Evolutionary conservation across 2,797 vertebrate genomes (phyloP).

Genomic region (Bucorvus abyssinicus): DNA sequence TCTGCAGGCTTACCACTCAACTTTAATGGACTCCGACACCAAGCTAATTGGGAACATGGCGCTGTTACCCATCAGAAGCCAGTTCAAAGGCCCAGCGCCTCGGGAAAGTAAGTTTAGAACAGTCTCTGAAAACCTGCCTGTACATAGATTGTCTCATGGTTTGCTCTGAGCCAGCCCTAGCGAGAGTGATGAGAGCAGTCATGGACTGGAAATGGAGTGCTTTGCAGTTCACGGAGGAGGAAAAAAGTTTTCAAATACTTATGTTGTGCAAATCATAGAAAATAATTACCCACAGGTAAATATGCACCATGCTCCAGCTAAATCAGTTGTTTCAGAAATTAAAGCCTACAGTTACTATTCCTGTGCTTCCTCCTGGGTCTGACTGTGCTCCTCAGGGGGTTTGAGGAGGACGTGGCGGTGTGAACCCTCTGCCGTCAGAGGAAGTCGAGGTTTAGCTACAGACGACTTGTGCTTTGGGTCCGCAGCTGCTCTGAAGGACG

Average conservation of each 20-base stretch:
- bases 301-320: fast-evolving
- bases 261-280: neutral
- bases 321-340: neutral
- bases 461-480: neutral
- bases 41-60: constrained; percentile 96
- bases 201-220: neutral
- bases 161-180: neutral
- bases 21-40: constrained; percentile 85
- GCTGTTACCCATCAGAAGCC: constrained; percentile 90
- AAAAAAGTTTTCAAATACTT: neutral
- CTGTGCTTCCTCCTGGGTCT: neutral
- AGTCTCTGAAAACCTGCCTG: neutral
- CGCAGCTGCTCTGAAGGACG: fast-evolving
- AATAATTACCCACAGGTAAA: neutral
- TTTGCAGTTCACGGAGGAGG: neutral
- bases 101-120: constrained; percentile 84
- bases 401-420: neutral
- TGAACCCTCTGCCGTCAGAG: neutral
- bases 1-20: constrained; percentile 93
- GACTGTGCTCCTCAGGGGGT: neutral
- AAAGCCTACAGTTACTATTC: neutral
- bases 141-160: neutral
- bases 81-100: constrained; percentile 95
- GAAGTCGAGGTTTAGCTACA: neutral
- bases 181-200: neutral